These are phyloP conservation scores for Theonella swinhoei DNA, from an alignment of 37 sponge, comb jelly and placozoan genomes.

Conservation along the genomic window DNA sequence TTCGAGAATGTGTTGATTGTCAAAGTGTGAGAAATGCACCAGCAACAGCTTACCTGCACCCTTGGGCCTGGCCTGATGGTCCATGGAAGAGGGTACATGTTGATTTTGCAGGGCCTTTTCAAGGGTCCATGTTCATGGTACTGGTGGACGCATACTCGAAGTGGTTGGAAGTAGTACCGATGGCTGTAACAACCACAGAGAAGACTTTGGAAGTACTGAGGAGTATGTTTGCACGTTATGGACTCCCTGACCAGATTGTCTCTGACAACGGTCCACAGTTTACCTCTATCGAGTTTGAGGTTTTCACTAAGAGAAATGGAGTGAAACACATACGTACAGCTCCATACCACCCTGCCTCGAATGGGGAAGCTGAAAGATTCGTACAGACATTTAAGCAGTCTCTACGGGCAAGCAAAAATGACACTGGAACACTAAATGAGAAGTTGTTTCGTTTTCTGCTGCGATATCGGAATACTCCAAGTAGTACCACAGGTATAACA, in stretches of 20 bases:
- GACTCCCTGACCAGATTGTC: slow-evolving; percentile 15
- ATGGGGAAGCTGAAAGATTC: background rate
- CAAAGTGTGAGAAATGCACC: slow-evolving; percentile 4
- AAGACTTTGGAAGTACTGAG: slow-evolving; percentile 10
- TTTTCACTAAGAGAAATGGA: slow-evolving; percentile 3
- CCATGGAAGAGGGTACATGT: slow-evolving; percentile 15
- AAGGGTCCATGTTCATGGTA: background rate
- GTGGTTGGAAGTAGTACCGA: slow-evolving; percentile 32
- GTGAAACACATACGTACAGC: background rate
- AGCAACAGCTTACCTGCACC: background rate
- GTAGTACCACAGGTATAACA: background rate
- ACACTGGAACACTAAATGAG: background rate
- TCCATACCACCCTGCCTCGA: background rate
- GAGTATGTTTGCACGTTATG: slow-evolving; percentile 3
- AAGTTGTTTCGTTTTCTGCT: background rate
- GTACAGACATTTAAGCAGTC: background rate
- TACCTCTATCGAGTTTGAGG: background rate
- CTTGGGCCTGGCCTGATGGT: slow-evolving; percentile 14
- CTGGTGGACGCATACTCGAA: slow-evolving; percentile 30
- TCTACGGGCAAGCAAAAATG: background rate
- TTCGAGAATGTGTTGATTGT: slow-evolving; percentile 1
- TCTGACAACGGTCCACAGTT: slow-evolving; percentile 42
- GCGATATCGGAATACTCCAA: background rate
- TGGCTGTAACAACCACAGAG: slow-evolving; percentile 20
- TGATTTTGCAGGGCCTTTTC: slow-evolving; percentile 9